phyloP scores from a whole-genome alignment of 2,113 vertebrate genomes.

The Hippotragus niger region DNA sequence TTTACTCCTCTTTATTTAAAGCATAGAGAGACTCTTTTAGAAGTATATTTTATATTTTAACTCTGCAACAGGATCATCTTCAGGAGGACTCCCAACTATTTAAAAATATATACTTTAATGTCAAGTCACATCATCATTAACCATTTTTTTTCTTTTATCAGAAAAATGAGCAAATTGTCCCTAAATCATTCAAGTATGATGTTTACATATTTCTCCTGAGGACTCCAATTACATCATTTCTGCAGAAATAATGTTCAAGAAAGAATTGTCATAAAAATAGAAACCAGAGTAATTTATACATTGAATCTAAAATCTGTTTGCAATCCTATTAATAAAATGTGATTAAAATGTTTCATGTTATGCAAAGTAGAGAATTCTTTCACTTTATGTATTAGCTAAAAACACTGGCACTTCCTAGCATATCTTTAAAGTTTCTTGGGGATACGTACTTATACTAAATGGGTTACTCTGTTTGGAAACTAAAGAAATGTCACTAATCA shows the following conservation, averaged over 20 bases:
- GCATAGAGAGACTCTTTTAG: not conserved
- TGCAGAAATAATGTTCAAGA: conserved; percentile 52
- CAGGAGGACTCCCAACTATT: not conserved
- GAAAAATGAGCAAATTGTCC: conserved; percentile 50
- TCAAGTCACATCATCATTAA: conserved; percentile 26
- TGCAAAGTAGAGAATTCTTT: not conserved
- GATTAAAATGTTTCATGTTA: not conserved
- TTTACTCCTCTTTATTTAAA: not conserved
- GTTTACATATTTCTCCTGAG: conserved; percentile 76
- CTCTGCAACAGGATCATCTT: not conserved
- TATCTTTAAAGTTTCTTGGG: not conserved
- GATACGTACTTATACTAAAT: not conserved
- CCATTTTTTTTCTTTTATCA: conserved; percentile 53
- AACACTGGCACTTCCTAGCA: not conserved
- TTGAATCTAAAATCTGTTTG: not conserved
- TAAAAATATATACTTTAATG: conserved; percentile 50
- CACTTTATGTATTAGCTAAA: not conserved
- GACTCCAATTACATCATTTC: conserved; percentile 29
- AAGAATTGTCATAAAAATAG: not conserved
- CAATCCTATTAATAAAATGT: not conserved
- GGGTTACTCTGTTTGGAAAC: not conserved
- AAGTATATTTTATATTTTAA: not conserved
- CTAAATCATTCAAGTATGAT: conserved; percentile 62
- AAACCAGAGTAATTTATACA: not conserved
- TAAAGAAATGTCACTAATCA: not conserved